phyloP scores from a whole-genome alignment of 2,113 vertebrate species.

The Clarias magur region DNA sequence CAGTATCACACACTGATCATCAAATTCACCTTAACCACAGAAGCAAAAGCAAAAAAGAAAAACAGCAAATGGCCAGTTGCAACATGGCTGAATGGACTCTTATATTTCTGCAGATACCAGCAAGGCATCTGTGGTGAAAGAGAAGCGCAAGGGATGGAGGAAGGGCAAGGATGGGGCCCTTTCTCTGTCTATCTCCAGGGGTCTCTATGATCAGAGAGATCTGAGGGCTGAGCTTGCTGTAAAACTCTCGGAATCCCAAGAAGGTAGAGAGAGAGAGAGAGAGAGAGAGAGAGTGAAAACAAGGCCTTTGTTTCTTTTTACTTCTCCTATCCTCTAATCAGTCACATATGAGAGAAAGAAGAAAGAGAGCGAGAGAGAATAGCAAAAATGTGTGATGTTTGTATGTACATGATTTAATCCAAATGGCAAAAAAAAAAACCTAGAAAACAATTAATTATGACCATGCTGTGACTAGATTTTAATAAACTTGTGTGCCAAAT shows the following conservation, averaged over 20 bases:
- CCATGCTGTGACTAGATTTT: neutral
- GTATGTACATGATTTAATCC: conserved; percentile 29
- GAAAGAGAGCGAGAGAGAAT: conserved; percentile 24
- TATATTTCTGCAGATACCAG: conserved; percentile 52
- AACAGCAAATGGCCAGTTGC: conserved; percentile 64
- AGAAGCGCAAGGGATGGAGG: conserved; percentile 20
- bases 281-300: conserved; percentile 65
- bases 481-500: neutral
- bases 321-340: conserved; percentile 63
- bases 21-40: neutral
- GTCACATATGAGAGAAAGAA: conserved; percentile 67
- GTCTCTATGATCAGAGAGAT: conserved; percentile 62
- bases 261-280: conserved; percentile 60
- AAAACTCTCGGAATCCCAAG: conserved; percentile 65
- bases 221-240: conserved; percentile 55
- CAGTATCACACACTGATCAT: conserved; percentile 16
- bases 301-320: conserved; percentile 66
- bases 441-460: conserved; percentile 29
- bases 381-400: neutral
- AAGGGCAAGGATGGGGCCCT: conserved; percentile 42
- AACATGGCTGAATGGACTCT: conserved; percentile 65
- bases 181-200: conserved; percentile 58
- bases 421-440: conserved; percentile 24
- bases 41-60: conserved; percentile 41
- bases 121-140: conserved; percentile 12